Evolutionary conservation across 1,140 invertebrate genomes (phyloP), one percentile per base, ranked within the genome.

Genomic region (Trichogramma pretiosum): DNA sequence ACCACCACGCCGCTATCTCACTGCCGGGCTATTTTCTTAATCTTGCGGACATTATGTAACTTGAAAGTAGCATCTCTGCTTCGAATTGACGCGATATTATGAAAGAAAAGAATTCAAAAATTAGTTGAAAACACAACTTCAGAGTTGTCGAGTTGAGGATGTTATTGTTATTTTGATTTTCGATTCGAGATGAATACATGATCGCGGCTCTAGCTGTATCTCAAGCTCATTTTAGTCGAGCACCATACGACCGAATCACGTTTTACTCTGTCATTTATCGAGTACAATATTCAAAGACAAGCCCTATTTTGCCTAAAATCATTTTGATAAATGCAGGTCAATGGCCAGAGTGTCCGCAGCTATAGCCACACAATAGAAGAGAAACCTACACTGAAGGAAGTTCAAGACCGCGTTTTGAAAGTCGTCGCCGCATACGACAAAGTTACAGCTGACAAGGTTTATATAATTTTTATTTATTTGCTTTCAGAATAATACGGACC

Each of bases 341-440:
- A 45, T 11, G 38, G 13, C 35, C 33, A 44, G 17, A 38, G 42
- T 52, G n/a, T 44, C 37, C 49, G 58, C 35, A 17, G 38, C 14
- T 57, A 45, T 39, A 19, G 33, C 16, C 11, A 35, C 3, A 33
- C 18, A 26, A 8, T 34, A 16, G 26, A 55, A 21, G 8, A 39
- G 48, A 56, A 51, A 43, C 24, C n/a, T 26, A 21, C 58, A 54
- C 61, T 58, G 39, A 67, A 75, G 54, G 74, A 85, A 62, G 78
- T 89, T 54, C 68, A 81, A 65, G 74, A 81, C 35, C 78, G 85
- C 58, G 84, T 89, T 28, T 67, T 89, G 55, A 84, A 84, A 79
- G 83, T 87, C 54, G 79, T 85, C 65, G 74, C 77, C 51, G 76
- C 80, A 52, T 89, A 84, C 71, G 86, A 89, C 75, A 88, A 89